Evolutionary conservation across 2,113 vertebrate species (phyloP), one percentile per base, ranked within the genome.

Genomic region (Ceyx cyanopectus): DNA sequence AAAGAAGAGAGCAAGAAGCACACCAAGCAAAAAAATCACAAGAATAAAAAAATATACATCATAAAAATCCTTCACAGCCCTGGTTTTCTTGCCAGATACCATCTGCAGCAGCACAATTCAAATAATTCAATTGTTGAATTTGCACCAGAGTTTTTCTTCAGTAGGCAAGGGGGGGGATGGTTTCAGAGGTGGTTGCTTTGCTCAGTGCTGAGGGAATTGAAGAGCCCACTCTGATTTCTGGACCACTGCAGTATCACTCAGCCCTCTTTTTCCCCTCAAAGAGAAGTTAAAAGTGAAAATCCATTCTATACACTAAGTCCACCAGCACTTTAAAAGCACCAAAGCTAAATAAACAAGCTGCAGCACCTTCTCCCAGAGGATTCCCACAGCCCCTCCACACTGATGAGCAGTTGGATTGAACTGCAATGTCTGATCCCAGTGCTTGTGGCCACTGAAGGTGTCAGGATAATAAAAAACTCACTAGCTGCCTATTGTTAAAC

Each of bases 401-500:
- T 26, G 72, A 60, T 12, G 19, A 89, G 23, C 30, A 54, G 48
- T 23, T 75, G 81, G 81, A 46, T 50, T 48, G 54, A 29, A 40
- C 9, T 9, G 23, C 10, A 61, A n/a, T 61, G 12, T 26, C 62
- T 23, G 57, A 61, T 26, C 60, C n/a, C 1, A 7, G 24, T 13
- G 27, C 66, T 82, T 10, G 37, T 37, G 37, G 37, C 41, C 68
- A 51, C 6, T 1, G 75, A 91, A 74, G 30, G 63, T 56, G 34
- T 80, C 81, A 82, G 40, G 57, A 68, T 51, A 92, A 92, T 79
- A 86, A 93, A 95, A 50, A 92, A 70, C 56, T 26, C 18, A 37
- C 78, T 92, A 3, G 18, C 63, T 69, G 23, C 27, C 78, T 81
- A 56, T 40, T 85, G 46, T 77, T 77, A 87, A 90, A 69, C 40